phyloP scores from a whole-genome alignment of 2,888 invertebrate species.

The Ecdyonurus torrentis region DNA sequence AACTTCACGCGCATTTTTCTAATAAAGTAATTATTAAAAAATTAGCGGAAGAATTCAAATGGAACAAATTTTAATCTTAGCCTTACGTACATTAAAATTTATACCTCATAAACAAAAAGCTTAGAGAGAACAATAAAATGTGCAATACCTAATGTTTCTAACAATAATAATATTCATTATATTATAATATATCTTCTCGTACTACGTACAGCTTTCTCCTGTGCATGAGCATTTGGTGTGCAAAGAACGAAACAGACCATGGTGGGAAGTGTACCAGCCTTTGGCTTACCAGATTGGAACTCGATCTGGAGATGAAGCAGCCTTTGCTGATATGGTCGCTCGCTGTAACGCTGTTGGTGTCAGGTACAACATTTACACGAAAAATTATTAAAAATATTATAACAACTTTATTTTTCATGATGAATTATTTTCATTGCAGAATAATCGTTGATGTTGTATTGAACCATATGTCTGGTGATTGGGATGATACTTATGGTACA shows the following conservation, averaged over 20 bases:
- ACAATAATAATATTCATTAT: too few relatives aligned
- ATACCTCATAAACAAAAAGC: too few relatives aligned
- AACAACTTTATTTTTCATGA: background rate
- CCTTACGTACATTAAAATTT: too few relatives aligned
- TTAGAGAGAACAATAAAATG: too few relatives aligned
- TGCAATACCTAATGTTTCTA: too few relatives aligned
- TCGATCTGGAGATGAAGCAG: conserved; percentile 25
- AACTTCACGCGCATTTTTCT: too few relatives aligned
- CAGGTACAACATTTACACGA: conserved; percentile 17
- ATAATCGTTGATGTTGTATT: conserved; percentile 58
- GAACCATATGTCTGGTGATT: conserved; percentile 54
- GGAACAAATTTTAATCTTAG: too few relatives aligned
- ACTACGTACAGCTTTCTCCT: conserved; percentile 6
- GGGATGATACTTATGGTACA: conserved; percentile 19
- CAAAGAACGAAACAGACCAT: conserved; percentile 18
- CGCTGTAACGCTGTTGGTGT: conserved; percentile 29
- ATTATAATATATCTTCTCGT: too few relatives aligned
- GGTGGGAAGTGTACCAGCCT: conserved; percentile 32
- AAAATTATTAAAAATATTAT: background rate
- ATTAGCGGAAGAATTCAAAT: background rate
- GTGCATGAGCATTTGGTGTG: conserved; percentile 4
- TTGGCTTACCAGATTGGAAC: conserved; percentile 28
- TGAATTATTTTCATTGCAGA: conserved; percentile 17
- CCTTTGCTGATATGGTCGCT: conserved; percentile 29
- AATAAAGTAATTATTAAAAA: too few relatives aligned